A percentile compares a stretch with the other conserved stretches of the same genome.
phyloP scores from a whole-genome alignment of 2,113 vertebrate species.

The Salvator merianae region DNA sequence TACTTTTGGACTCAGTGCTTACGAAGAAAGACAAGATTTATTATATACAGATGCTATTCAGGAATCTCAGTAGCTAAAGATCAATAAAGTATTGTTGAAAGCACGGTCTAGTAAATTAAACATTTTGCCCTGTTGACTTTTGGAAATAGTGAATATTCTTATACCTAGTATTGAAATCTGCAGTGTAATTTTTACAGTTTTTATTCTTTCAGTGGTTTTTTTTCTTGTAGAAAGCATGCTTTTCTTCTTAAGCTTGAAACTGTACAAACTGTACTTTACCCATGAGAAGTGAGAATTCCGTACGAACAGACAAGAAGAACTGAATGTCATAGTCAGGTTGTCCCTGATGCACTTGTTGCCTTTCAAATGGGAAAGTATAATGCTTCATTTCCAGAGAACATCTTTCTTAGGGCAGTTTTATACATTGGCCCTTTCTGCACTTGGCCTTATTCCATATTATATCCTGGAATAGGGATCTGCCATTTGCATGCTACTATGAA shows the following conservation, averaged over 20 bases:
- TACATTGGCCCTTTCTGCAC: no score
- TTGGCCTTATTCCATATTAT: no score
- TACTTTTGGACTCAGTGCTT: neutral
- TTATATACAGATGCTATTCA: neutral
- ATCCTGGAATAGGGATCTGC: no score
- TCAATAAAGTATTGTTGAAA: neutral
- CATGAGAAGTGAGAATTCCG: neutral
- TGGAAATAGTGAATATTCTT: neutral
- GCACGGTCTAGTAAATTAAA: neutral
- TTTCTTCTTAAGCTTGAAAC: neutral
- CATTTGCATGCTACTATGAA: no score
- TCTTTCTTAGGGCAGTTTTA: neutral
- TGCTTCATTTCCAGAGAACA: neutral
- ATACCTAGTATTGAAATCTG: neutral
- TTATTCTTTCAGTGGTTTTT: neutral
- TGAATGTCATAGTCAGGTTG: neutral
- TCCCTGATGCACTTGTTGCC: neutral
- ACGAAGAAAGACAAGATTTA: neutral
- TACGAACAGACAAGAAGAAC: neutral
- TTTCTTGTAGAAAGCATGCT: neutral
- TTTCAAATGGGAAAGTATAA: neutral
- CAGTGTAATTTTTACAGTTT: neutral
- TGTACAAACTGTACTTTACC: neutral
- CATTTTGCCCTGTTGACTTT: neutral
- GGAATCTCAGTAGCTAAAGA: slow-evolving; percentile 9